These are phyloP conservation scores for fruit fly (Drosophila melanogaster) DNA, from an alignment of 1,140 invertebrate species.

Conservation along the genomic window Release_6_plus_ISO1_MT NT_033779.5:17677501-17678000, in stretches of 20 bases:
- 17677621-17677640: slow-evolving; percentile 39
- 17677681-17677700: slow-evolving; percentile 63
- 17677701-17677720: slow-evolving; percentile 81
- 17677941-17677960: neutral
- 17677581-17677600: neutral
- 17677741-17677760: slow-evolving; percentile 60
- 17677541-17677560: slow-evolving; percentile 51
- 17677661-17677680: slow-evolving; percentile 34
- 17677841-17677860: neutral
- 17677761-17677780: slow-evolving; percentile 63
- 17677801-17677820: slow-evolving; percentile 26
- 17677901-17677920: no score
- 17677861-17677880: neutral
- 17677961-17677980: slow-evolving; percentile 30
- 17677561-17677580: slow-evolving; percentile 55
- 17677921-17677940: neutral
- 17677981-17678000: neutral
- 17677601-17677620: slow-evolving; percentile 59
- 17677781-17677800: slow-evolving; percentile 77
- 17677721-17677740: slow-evolving; percentile 73
- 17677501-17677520: slow-evolving; percentile 35
- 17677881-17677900: no score
- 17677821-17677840: neutral
- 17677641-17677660: slow-evolving; percentile 9
- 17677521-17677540: slow-evolving; percentile 56